Evolutionary conservation across 2,797 vertebrate genomes (phyloP).

Genomic region (Ficedula albicollis): DNA sequence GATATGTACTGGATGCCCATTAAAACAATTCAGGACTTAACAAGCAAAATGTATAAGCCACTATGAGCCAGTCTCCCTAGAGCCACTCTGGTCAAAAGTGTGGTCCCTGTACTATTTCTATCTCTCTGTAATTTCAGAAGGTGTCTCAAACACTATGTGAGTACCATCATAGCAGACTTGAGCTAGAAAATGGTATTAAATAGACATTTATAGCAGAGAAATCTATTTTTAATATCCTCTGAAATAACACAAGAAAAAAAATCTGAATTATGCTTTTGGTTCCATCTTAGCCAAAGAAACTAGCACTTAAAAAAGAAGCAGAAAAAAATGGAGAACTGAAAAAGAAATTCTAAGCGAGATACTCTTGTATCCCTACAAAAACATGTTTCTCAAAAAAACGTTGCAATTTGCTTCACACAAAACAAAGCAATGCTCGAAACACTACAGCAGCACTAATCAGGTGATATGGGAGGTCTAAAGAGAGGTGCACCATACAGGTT

Average conservation of each 20-base stretch:
- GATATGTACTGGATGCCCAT: not conserved
- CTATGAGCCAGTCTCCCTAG: not conserved
- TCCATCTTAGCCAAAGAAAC: slow-evolving; percentile 19
- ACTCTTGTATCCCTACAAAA: not conserved
- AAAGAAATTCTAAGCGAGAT: not conserved
- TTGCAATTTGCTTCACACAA: not conserved
- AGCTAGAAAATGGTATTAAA: slow-evolving; percentile 23
- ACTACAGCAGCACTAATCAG: not conserved
- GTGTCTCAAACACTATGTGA: not conserved
- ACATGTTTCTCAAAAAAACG: not conserved
- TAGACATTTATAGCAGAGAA: not conserved
- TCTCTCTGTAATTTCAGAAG: not conserved
- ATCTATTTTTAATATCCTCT: slow-evolving; percentile 28
- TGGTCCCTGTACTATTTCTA: not conserved
- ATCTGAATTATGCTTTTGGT: slow-evolving; percentile 17
- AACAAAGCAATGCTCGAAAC: not conserved
- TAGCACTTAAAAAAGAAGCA: slow-evolving; percentile 2
- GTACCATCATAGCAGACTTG: not conserved
- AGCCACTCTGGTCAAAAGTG: not conserved
- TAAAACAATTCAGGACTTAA: not conserved
- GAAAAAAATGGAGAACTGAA: slow-evolving; percentile 39
- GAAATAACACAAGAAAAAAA: slow-evolving; percentile 9
- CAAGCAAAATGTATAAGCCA: not conserved
- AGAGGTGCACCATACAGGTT: not conserved
- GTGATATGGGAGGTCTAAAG: not conserved